Conservation (phyloP, 2,797 vertebrate genomes). For the Vespertilio murinus region DNA sequence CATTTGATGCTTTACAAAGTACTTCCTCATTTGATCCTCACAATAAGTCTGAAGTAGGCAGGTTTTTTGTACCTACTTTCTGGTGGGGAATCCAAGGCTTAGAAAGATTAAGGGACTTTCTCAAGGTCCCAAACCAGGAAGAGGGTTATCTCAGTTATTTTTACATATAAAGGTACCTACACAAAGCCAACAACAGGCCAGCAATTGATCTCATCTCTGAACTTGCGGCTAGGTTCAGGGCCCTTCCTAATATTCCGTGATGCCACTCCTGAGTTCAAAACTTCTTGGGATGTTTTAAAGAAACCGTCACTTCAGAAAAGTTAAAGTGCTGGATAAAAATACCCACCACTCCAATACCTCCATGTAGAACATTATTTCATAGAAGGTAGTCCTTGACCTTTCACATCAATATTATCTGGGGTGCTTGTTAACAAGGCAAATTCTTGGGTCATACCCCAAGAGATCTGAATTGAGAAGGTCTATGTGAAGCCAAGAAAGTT, state of each 20-base stretch:
- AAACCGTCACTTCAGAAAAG: background rate
- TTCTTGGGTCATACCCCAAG: background rate
- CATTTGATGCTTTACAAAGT: background rate
- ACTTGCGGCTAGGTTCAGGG: background rate
- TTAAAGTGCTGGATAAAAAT: background rate
- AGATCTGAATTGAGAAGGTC: background rate
- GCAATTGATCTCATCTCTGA: background rate
- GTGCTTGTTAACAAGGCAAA: background rate
- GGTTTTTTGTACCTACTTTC: background rate
- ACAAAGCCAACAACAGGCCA: background rate
- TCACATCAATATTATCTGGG: background rate
- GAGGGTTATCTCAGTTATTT: too few relatives aligned
- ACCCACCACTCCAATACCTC: too few relatives aligned
- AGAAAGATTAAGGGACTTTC: background rate
- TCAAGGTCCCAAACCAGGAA: background rate
- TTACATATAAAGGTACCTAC: too few relatives aligned
- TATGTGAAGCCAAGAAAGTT: background rate
- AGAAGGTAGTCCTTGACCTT: background rate
- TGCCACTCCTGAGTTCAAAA: background rate
- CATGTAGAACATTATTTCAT: background rate
- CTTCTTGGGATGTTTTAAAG: background rate
- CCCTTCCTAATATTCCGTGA: background rate
- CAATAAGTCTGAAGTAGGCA: background rate
- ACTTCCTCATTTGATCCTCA: background rate
- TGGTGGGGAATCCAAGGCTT: background rate